phyloP scores from a whole-genome alignment of 2,113 vertebrate species.

The Gallinago media region DNA sequence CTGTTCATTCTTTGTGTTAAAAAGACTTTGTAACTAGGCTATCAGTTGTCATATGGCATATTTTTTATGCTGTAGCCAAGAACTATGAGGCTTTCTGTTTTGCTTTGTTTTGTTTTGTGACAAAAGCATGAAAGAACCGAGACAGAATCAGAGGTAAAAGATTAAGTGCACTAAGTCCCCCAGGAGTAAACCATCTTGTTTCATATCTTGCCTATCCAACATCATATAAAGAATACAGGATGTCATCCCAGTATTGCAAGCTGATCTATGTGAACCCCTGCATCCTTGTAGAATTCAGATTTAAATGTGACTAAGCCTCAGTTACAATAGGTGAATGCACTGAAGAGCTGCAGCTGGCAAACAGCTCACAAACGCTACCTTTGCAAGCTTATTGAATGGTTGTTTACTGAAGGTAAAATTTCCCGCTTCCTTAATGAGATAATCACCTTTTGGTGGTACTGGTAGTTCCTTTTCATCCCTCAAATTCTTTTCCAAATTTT shows the following conservation, averaged over 20 bases:
- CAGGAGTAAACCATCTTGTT: conserved; percentile 4
- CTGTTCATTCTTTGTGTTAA: conserved; percentile 17
- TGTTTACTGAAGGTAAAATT: not conserved
- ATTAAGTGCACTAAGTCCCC: not conserved
- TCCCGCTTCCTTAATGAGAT: not conserved
- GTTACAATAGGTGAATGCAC: not conserved
- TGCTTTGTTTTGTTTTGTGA: not conserved
- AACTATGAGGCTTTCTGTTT: conserved; percentile 1
- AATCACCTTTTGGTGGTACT: not conserved
- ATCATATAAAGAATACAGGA: not conserved
- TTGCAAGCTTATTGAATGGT: not conserved
- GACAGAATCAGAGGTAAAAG: not conserved
- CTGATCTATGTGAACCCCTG: not conserved
- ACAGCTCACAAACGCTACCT: not conserved
- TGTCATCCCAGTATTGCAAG: not conserved
- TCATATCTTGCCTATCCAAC: not conserved
- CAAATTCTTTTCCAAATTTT: not conserved
- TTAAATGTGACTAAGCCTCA: not conserved
- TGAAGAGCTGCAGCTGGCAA: not conserved
- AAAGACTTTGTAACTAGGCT: conserved; percentile 9
- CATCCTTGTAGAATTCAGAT: not conserved
- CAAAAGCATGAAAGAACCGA: not conserved
- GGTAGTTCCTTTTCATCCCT: not conserved
- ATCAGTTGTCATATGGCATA: not conserved
- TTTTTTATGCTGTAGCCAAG: not conserved